These are phyloP conservation scores for Piscicola geometra DNA, from an alignment of 2,888 invertebrate genomes.

Conservation along the genomic window DNA sequence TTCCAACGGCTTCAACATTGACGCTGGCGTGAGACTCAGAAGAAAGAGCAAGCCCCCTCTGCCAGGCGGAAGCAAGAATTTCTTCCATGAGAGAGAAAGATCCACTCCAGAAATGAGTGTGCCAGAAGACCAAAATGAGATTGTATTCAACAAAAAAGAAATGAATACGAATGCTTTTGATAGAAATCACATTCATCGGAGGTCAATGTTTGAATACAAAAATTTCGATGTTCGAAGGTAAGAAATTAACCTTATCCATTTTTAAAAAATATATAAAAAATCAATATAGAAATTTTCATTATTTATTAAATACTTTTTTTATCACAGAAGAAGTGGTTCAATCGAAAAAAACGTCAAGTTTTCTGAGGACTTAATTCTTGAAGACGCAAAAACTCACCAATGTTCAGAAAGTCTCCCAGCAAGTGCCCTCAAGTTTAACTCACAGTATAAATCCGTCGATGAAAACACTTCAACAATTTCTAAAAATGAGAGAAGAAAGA, in stretches of 20 bases:
- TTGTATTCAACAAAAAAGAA: neutral
- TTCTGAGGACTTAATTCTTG: neutral
- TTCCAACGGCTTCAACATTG: neutral
- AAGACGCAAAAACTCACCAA: neutral
- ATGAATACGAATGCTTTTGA: neutral
- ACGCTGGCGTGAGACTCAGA: neutral
- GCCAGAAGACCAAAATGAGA: too few relatives aligned
- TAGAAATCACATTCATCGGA: constrained; percentile 2
- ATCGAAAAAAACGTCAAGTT: neutral
- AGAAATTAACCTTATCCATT: neutral
- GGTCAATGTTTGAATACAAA: constrained; percentile 2
- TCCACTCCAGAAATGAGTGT: neutral
- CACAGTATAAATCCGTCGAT: too few relatives aligned
- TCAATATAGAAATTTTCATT: too few relatives aligned
- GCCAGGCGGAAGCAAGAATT: neutral
- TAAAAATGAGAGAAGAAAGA: too few relatives aligned
- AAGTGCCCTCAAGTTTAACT: too few relatives aligned
- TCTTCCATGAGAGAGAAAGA: neutral
- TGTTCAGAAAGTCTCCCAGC: too few relatives aligned
- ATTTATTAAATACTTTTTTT: neutral
- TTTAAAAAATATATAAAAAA: neutral
- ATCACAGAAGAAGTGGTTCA: neutral
- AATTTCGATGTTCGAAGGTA: neutral
- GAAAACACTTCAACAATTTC: too few relatives aligned
- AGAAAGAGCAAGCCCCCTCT: neutral